A percentile compares a stretch with the other conserved stretches of the same genome.
These are phyloP conservation scores for Pimephales promelas DNA, from an alignment of 2,113 vertebrate genomes.

Conservation along the genomic window DNA sequence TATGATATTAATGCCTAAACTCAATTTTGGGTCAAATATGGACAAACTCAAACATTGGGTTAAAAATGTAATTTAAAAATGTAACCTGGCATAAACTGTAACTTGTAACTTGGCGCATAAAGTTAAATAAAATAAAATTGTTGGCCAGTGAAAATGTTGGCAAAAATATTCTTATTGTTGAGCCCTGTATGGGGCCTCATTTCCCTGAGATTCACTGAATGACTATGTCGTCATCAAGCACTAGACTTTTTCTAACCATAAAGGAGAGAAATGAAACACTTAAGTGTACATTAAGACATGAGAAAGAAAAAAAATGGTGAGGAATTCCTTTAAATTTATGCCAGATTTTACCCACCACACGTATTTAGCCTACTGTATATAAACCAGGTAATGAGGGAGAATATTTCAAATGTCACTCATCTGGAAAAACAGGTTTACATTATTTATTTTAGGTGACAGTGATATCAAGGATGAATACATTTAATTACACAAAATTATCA, in stretches of 20 bases:
- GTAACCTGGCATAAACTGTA: too few species aligned
- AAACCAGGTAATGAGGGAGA: not conserved
- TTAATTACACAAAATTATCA: not conserved
- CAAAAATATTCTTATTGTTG: not conserved
- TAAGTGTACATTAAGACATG: not conserved
- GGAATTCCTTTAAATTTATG: not conserved
- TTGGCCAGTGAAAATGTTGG: not conserved
- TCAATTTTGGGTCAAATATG: too few species aligned
- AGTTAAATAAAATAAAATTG: not conserved
- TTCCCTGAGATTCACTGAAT: not conserved
- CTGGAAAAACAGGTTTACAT: slow-evolving; percentile 7
- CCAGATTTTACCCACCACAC: slow-evolving; percentile 10
- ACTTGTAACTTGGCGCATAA: not conserved
- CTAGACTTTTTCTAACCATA: not conserved
- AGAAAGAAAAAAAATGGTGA: not conserved
- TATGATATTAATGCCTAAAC: too few species aligned
- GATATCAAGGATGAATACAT: not conserved
- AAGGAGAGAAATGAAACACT: too few species aligned
- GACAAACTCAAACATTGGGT: too few species aligned
- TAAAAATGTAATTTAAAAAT: too few species aligned
- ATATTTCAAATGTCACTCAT: not conserved
- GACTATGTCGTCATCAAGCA: not conserved
- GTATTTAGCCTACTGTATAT: not conserved
- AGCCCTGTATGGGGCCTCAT: not conserved
- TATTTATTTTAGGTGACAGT: not conserved